Evolutionary conservation across 2,888 invertebrate species (phyloP).

Genomic region (Heliconius cydno): DNA sequence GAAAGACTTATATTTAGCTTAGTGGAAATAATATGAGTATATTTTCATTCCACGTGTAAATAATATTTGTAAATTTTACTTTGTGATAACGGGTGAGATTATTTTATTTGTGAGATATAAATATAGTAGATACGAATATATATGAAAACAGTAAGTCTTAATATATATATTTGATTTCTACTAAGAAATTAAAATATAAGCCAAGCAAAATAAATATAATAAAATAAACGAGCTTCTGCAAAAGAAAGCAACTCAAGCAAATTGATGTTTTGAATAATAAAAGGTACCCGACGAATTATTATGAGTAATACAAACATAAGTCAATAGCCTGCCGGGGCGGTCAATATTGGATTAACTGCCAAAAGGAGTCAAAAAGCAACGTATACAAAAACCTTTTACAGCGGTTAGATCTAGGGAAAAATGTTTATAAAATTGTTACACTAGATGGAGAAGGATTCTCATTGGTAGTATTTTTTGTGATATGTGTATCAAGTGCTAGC

Average conservation of each 20-base stretch:
- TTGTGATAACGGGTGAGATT: not conserved
- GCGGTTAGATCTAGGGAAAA: constrained; percentile 78
- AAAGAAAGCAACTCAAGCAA: constrained; percentile 76
- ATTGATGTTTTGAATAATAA: constrained; percentile 84
- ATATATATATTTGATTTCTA: not conserved
- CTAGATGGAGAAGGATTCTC: constrained; percentile 62
- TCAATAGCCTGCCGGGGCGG: constrained; percentile 81
- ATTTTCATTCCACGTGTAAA: not conserved
- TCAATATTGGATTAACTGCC: constrained; percentile 83
- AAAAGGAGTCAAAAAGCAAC: constrained; percentile 84
- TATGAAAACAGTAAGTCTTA: not conserved
- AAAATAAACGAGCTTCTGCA: constrained; percentile 58
- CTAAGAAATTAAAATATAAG: constrained; percentile 1
- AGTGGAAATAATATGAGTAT: constrained; percentile 37
- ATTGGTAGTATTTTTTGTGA: not conserved
- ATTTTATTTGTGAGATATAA: not conserved
- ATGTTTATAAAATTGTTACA: constrained; percentile 76
- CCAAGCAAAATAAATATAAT: constrained; percentile 54
- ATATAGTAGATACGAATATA: too few species aligned
- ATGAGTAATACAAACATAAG: constrained; percentile 82
- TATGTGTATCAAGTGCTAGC: not conserved
- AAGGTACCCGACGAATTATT: constrained; percentile 78
- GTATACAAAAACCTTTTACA: constrained; percentile 84
- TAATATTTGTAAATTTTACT: not conserved
- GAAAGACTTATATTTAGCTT: constrained; percentile 48